Base-by-base conservation (phyloP, 2,113 vertebrate genomes). In the Paramisgurnus dabryanus region DNA sequence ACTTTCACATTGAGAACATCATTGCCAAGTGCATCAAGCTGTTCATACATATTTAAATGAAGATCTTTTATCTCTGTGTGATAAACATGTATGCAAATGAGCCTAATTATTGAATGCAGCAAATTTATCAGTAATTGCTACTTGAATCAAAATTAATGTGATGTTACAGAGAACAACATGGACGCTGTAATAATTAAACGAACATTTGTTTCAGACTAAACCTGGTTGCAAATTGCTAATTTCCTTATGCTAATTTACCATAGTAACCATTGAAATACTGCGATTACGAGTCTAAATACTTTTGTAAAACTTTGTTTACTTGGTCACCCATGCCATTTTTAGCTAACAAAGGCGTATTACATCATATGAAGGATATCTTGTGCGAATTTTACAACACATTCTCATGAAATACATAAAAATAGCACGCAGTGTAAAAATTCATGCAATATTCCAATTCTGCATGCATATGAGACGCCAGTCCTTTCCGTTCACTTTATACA, bases 21-120 rank as follows among this genome's bases (percentile, higher is more conserved):
- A 58, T 7, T n/a, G 6, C 11, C 53, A 18, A 0, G 39, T 22
- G 53, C 53, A 58, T 12, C 53, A 57, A 72, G 50, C 53, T 58
- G 39, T 55, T 72, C 53, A 72, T 72, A 10, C 70, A 72, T 72
- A 72, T 72, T 72, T 7, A 60, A 10, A 72, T 13, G 17, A 17
- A 58, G 69, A 57, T 71, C 3, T 71, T 11, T 55, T 11, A 72
- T 22, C 18, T n/a, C 6, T 27, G 22, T 22, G 43, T 68, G 43
- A 68, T 58, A 58, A 72, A 72, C 57, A 13, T 75, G 4, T 34
- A 75, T 63, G 58, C 72, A 49, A 75, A 63, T 27, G 7, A 6
- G 39, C 7, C 39, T 9, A 15, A 74, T 74, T 47, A 61, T 13
- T 27, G 7, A 57, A 74, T 61, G n/a, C 17, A 13, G 71, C 39